Conservation (phyloP, 2,113 vertebrate species). For the Sylvilagus bachmani region DNA sequence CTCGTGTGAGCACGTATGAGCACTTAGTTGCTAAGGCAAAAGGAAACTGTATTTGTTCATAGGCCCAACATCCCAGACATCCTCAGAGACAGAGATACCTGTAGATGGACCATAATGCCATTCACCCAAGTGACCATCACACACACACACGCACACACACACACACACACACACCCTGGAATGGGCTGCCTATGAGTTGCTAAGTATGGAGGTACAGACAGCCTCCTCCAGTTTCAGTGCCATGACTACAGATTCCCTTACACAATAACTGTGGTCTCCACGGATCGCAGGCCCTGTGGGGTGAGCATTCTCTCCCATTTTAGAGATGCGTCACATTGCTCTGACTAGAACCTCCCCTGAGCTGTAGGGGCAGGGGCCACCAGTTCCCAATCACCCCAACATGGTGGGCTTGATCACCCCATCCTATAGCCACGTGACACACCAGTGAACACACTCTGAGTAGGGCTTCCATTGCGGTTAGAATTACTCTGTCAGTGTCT, state of each 20-base stretch:
- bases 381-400: background rate
- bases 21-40: background rate
- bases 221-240: background rate
- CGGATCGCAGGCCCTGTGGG: background rate
- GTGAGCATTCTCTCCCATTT: background rate
- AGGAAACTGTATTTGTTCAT: background rate
- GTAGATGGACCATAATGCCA: background rate
- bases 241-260: background rate
- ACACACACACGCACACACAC: background rate
- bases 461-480: background rate
- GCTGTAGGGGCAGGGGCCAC: background rate
- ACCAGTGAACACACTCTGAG: fast-evolving
- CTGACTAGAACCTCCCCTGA: background rate
- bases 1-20: background rate
- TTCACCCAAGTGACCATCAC: background rate
- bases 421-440: fast-evolving
- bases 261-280: background rate
- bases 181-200: background rate
- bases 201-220: background rate
- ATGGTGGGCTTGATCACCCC: background rate
- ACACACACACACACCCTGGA: background rate
- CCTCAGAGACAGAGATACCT: background rate
- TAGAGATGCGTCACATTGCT: background rate
- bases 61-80: background rate
- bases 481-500: too few relatives aligned